phyloP scores from a whole-genome alignment of 2,888 invertebrate species.

The Drosophila flavopinicola region DNA sequence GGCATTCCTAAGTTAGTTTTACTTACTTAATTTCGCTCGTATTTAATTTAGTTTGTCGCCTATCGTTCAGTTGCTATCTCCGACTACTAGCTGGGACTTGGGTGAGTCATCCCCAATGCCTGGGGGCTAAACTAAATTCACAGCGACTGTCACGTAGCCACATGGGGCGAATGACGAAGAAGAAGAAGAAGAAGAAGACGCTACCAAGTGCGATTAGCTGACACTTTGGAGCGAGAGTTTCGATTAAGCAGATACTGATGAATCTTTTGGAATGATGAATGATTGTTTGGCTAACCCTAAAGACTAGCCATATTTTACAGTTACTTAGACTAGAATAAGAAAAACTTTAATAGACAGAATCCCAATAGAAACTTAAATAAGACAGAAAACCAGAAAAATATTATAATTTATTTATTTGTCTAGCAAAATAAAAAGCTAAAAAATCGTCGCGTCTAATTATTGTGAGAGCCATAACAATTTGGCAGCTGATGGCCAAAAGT shows the following conservation, averaged over 20 bases:
- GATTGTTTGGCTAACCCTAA: slow-evolving; percentile 20
- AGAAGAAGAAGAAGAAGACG: neutral
- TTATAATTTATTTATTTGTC: neutral
- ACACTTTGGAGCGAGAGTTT: slow-evolving; percentile 18
- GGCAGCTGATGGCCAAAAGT: slow-evolving; percentile 9
- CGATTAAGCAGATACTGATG: slow-evolving; percentile 26
- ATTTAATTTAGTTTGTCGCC: slow-evolving; percentile 27
- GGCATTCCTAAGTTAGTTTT: neutral
- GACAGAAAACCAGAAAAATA: neutral
- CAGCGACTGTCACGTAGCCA: slow-evolving; percentile 49
- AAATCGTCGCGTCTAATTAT: too few relatives aligned
- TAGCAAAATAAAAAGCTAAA: neutral
- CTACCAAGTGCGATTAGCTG: slow-evolving; percentile 29
- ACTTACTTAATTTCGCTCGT: slow-evolving; percentile 14
- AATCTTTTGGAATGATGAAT: slow-evolving; percentile 26
- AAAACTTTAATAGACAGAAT: neutral
- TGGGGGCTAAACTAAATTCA: slow-evolving; percentile 30
- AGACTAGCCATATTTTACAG: slow-evolving; percentile 1
- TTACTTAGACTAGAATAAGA: neutral
- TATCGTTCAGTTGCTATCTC: slow-evolving; percentile 26
- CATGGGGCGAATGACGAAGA: slow-evolving; percentile 15
- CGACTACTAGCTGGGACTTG: slow-evolving; percentile 18
- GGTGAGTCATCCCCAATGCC: slow-evolving; percentile 40
- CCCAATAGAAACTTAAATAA: neutral
- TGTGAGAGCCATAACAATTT: neutral